phyloP scores from a whole-genome alignment of 2,797 vertebrate species.

The Pipistrellus pygmaeus region DNA sequence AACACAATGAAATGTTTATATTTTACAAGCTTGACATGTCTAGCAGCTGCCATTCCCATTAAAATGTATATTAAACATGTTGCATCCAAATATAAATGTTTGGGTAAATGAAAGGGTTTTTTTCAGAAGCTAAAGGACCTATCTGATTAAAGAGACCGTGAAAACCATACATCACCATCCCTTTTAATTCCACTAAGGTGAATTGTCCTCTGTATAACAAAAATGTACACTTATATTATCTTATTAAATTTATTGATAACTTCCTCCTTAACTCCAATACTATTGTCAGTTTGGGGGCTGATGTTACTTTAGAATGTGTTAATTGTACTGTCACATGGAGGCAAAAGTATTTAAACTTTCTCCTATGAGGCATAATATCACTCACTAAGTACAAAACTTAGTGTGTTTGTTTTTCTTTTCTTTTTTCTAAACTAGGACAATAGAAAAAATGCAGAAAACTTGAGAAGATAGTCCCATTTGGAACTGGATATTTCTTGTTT shows the following conservation, averaged over 20 bases:
- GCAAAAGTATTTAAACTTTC: background rate
- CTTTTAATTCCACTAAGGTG: background rate
- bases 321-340: background rate
- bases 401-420: background rate
- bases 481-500: background rate
- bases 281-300: background rate
- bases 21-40: background rate
- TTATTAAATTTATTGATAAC: background rate
- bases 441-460: background rate
- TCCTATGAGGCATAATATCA: constrained; percentile 23
- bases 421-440: constrained; percentile 12
- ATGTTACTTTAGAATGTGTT: background rate
- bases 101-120: background rate
- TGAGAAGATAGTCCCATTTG: background rate
- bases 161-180: background rate
- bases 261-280: background rate
- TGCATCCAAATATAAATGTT: background rate
- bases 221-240: background rate
- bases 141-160: background rate
- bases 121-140: background rate
- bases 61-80: background rate
- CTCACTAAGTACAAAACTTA: constrained; percentile 31
- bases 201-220: background rate
- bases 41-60: background rate
- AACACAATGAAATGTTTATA: background rate